Base-by-base conservation (phyloP, 2,113 vertebrate species). In the Carollia perspicillata region DNA sequence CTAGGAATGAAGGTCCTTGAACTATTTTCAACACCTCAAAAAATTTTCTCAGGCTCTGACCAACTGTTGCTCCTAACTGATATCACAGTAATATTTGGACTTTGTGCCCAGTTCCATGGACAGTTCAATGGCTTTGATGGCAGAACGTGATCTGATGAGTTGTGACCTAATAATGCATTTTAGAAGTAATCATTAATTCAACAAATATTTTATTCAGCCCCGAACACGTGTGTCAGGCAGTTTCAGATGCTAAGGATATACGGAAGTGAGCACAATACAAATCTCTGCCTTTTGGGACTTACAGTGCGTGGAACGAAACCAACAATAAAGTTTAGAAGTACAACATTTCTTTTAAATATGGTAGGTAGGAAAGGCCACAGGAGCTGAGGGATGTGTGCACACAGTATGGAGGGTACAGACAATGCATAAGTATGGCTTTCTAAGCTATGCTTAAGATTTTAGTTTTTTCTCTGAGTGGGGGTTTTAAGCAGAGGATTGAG, bases 181-280 rank as follows among this genome's bases (percentile, higher is more conserved):
- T 47, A n/a, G 30, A 81, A 95, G 91, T 42, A 40, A 16, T 47
- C 10, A 69, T 89, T 95, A 94, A 81, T 30, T 90, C 66, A 75
- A 94, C 58, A 88, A 78, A n/a, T 72, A 94, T 78, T 91, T 84
- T 84, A 95, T 16, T 80, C 33, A 80, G 13, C 66, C 49, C 14
- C 11, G 92, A 51, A 74, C 81, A 44, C 37, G 37, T 20, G 51
- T 26, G n/a, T 40, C 37, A 81, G 33, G 71, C 26, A 92, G 28
- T 89, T 85, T 68, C 49, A 75, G 22, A 93, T 65, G 18, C 37
- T 75, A 75, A 80, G 37, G 60, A 83, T 42, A 81, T 33, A 71
- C 0, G 49, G 30, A n/a, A 84, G n/a, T 69, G 22, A 90, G 71
- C 22, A 33, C 20, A 85, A 81, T 1, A 89, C 28, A 91, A 85